These are phyloP conservation scores for Hypomesus transpacificus DNA, from an alignment of 2,113 vertebrate species.

Conservation along the genomic window DNA sequence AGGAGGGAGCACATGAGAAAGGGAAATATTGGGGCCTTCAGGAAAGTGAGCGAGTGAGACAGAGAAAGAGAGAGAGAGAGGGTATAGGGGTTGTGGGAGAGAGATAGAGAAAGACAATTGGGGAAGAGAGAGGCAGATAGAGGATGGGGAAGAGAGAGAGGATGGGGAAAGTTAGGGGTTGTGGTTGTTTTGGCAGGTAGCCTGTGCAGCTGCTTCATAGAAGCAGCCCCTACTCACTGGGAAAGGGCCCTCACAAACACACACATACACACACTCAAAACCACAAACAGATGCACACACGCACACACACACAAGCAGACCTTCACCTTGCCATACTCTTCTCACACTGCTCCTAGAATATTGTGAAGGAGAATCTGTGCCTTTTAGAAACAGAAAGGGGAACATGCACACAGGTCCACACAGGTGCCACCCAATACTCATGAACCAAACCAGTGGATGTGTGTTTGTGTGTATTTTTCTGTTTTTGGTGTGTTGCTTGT, in stretches of 20 bases:
- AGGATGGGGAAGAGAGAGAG: constrained; percentile 1
- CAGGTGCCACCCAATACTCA: no score
- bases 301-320: background rate
- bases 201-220: constrained; percentile 55
- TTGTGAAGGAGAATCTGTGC: no score
- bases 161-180: constrained; percentile 32
- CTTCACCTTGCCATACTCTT: no score
- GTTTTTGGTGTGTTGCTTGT: constrained; percentile 9
- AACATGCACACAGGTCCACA: no score
- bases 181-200: constrained; percentile 53
- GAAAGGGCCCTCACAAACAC: constrained; percentile 36
- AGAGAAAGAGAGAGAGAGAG: constrained; percentile 3
- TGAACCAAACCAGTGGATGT: background rate
- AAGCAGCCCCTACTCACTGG: constrained; percentile 29
- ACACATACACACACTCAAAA: constrained; percentile 10
- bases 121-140: background rate
- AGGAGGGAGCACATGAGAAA: background rate
- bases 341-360: no score
- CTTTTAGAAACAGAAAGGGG: no score
- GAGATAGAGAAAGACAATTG: constrained; percentile 8
- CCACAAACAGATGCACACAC: constrained; percentile 6
- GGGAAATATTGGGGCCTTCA: no score
- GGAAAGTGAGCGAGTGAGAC: background rate
- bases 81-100: background rate
- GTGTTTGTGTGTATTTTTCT: constrained; percentile 4